Conservation (phyloP, 2,113 vertebrate species). For the Corythornis cristatus region DNA sequence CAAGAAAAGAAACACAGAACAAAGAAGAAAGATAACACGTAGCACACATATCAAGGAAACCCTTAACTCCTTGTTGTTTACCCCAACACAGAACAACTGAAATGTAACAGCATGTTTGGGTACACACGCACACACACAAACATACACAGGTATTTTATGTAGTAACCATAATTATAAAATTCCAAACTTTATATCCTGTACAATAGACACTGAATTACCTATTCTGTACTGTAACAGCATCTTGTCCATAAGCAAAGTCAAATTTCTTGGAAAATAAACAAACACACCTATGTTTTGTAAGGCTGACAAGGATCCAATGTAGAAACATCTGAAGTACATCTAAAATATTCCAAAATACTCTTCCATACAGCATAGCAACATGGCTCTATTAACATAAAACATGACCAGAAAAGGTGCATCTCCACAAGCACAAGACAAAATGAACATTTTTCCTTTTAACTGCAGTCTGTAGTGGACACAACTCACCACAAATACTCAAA, state of each 20-base stretch:
- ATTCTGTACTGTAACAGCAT: background rate
- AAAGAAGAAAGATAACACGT: conserved; percentile 75
- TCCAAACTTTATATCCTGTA: background rate
- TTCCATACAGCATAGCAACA: background rate
- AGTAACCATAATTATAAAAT: background rate
- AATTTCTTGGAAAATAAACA: background rate
- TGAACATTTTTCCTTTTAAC: background rate
- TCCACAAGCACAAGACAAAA: background rate
- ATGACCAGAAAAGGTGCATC: background rate
- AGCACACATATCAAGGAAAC: conserved; percentile 67
- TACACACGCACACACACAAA: background rate
- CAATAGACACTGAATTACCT: background rate
- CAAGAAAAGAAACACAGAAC: conserved; percentile 75
- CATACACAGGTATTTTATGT: background rate
- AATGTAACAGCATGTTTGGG: background rate
- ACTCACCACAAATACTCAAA: background rate
- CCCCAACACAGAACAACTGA: background rate
- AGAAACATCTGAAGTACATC: background rate
- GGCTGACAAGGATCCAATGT: background rate
- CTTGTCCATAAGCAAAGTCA: background rate
- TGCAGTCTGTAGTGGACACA: background rate
- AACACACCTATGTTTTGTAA: background rate
- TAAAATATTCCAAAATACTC: background rate
- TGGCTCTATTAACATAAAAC: background rate
- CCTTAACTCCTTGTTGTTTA: background rate